Base-by-base conservation (phyloP, 2,797 vertebrate species). In the Austrolebias charrua region DNA sequence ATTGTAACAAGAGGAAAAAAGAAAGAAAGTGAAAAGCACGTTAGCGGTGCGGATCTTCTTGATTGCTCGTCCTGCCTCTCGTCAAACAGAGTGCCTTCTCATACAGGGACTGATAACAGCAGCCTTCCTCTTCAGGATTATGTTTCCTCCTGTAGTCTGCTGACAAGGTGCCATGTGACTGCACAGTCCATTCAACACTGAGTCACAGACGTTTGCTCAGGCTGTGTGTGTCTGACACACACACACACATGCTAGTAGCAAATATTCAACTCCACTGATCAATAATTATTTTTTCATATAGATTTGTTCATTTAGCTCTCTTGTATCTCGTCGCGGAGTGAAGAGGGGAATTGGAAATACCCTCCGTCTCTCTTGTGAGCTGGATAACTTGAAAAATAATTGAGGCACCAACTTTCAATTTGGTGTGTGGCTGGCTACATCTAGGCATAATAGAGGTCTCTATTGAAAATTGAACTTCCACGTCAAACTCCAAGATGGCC, bases 161-260 rank as follows among this genome's bases (percentile, higher is more conserved):
- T 91, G 87, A 91, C 89, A 90, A 84, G 84, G 73, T 71, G 81
- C 88, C 92, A 94, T 94, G 92, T 94, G 93, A 94, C 91, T 85
- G 63, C 72, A 75, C 60, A 68, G 66, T 61, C 86, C 82, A 89
- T 82, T 89, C 87, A 89, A 80, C 80, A 86, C 71, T 92, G 91
- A 93, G 85, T 92, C 89, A 91, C 75, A 84, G 72, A 63, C 85
- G 72, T 63, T 57, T 61, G 48, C 73, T 44, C 66, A 73, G 43
- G 69, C 76, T 58, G 42, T 47, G 44, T 54, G 16, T 54, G 28
- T 43, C 48, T 14, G 28, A 49, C 0, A 44, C 29, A 46, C 6
- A 50, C n/a, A n/a, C 56, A n/a, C 54, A 64, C 46, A 55, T n/a
- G 0, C 45, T 18, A 12, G 50, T n/a, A 55, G 52, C 55, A 44